These are phyloP conservation scores for Regulus satrapa DNA, from an alignment of 2,113 vertebrate genomes.

Conservation along the genomic window DNA sequence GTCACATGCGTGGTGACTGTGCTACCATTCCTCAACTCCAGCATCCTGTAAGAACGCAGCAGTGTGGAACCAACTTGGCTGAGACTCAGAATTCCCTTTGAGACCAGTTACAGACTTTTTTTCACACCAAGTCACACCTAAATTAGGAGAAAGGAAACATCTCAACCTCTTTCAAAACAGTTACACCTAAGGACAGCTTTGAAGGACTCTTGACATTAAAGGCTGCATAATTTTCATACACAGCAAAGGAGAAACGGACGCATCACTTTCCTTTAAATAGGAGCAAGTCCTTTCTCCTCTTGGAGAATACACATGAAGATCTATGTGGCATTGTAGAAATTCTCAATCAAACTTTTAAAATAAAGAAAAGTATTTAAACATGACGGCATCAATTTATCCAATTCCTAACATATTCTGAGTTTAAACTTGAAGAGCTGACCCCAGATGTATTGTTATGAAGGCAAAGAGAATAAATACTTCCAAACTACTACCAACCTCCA, in stretches of 20 bases:
- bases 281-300: neutral
- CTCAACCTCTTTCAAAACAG: neutral
- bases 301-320: neutral
- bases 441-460: neutral
- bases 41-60: neutral
- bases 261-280: neutral
- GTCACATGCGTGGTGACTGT: neutral
- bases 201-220: neutral
- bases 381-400: neutral
- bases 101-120: neutral
- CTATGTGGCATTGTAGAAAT: neutral
- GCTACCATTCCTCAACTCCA: neutral
- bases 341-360: neutral
- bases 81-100: neutral
- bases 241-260: neutral
- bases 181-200: neutral
- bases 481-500: neutral
- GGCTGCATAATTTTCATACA: neutral
- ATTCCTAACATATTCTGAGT: neutral
- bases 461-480: neutral
- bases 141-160: neutral
- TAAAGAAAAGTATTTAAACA: neutral
- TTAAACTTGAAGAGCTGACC: neutral
- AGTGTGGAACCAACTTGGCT: accelerated
- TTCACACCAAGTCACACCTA: neutral